These are phyloP conservation scores for Gallinago paraguaiae DNA, from an alignment of 2,113 vertebrate genomes.

Conservation along the genomic window DNA sequence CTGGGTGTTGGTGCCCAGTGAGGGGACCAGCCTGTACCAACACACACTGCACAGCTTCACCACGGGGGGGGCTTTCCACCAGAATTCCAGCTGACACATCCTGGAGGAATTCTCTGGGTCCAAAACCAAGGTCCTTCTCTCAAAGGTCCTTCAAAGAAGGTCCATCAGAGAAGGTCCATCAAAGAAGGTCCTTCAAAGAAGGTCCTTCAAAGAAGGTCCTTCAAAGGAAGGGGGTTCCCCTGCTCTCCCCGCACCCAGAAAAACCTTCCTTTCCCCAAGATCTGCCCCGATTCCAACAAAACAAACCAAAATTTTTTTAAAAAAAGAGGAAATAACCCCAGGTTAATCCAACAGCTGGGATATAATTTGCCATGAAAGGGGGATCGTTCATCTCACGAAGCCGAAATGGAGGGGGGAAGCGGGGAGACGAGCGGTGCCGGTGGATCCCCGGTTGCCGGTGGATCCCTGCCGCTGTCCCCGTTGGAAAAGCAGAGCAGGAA, in stretches of 20 bases:
- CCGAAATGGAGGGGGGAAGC: fast-evolving
- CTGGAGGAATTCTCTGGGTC: background rate
- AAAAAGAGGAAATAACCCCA: fast-evolving
- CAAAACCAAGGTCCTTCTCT: too few species aligned
- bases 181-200: too few species aligned
- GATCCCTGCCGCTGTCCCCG: too few species aligned
- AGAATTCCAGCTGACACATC: too few species aligned
- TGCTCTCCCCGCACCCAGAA: fast-evolving
- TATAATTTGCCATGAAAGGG: background rate
- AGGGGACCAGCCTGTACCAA: background rate
- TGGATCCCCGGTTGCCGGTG: too few species aligned
- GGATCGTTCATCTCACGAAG: fast-evolving
- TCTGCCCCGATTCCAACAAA: background rate
- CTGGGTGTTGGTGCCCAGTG: fast-evolving
- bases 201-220: background rate
- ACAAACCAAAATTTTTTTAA: too few species aligned
- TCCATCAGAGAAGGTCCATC: background rate
- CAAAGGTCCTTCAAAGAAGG: too few species aligned
- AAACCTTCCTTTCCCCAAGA: background rate
- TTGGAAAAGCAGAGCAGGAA: too few species aligned
- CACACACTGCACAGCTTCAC: too few species aligned
- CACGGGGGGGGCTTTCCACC: background rate
- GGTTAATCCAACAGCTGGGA: background rate
- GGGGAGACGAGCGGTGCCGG: background rate
- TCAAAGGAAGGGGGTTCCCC: background rate